Evolutionary conservation across 1,140 invertebrate species (phyloP).

Genomic region (Drosophila ficusphila): DNA sequence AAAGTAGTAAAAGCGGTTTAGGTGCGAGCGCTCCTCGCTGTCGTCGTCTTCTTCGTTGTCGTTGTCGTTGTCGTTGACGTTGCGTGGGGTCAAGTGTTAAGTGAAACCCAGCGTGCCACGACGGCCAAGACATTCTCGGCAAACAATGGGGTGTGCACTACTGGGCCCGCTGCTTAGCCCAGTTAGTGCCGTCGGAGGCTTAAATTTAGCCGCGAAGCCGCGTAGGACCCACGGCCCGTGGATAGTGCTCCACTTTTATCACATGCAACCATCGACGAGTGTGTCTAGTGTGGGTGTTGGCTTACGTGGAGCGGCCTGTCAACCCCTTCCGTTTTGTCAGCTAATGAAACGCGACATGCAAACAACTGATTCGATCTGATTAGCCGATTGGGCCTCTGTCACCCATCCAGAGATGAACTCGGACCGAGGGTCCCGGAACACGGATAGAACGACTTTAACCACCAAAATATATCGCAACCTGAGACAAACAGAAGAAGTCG

Average conservation of each 20-base stretch:
- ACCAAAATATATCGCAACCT: not conserved
- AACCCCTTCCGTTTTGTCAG: slow-evolving; percentile 30
- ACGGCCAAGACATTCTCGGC: slow-evolving; percentile 21
- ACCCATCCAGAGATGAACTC: not conserved
- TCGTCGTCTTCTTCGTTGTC: too few species aligned
- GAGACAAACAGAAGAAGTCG: not conserved
- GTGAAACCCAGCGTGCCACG: slow-evolving; percentile 58
- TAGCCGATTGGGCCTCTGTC: slow-evolving; percentile 15
- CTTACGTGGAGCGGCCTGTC: not conserved
- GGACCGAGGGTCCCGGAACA: not conserved
- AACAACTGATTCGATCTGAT: slow-evolving; percentile 39
- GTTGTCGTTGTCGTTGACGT: slow-evolving; percentile 23
- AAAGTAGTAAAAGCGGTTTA: slow-evolving; percentile 59
- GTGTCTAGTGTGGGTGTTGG: slow-evolving; percentile 25
- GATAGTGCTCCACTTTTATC: slow-evolving; percentile 63
- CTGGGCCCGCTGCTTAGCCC: slow-evolving; percentile 42
- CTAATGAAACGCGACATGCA: slow-evolving; percentile 52
- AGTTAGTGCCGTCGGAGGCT: slow-evolving; percentile 42
- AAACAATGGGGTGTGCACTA: slow-evolving; percentile 11
- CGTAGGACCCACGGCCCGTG: not conserved
- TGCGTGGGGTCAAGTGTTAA: slow-evolving; percentile 76
- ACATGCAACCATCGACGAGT: slow-evolving; percentile 65
- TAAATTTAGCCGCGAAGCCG: slow-evolving; percentile 40
- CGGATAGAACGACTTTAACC: not conserved
- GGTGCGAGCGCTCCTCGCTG: slow-evolving; percentile 27